Conservation (phyloP, 2,888 invertebrate species). For the Hirtodrosophila alboralis region DNA sequence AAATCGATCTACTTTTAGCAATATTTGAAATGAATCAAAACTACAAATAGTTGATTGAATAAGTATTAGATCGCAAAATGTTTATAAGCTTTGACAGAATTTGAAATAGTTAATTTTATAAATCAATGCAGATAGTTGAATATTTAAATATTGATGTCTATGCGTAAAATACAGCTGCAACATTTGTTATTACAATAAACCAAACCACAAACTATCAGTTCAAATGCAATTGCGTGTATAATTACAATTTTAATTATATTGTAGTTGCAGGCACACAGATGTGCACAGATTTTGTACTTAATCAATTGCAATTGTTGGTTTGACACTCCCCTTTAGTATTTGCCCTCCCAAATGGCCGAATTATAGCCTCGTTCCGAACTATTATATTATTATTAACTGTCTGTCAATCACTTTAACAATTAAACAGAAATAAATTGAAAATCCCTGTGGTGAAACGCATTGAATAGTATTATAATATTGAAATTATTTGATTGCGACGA, state of each 20-base stretch:
- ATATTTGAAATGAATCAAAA: too few relatives aligned
- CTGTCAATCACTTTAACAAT: not conserved
- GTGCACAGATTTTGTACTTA: constrained; percentile 7
- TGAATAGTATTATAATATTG: constrained; percentile 6
- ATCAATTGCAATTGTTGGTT: constrained; percentile 25
- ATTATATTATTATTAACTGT: not conserved
- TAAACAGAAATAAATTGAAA: constrained; percentile 9
- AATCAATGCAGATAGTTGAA: too few relatives aligned
- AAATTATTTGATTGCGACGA: constrained; percentile 1
- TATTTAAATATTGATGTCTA: too few relatives aligned
- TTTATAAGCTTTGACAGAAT: too few relatives aligned
- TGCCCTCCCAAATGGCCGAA: not conserved
- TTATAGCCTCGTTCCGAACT: not conserved
- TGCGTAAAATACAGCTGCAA: too few relatives aligned
- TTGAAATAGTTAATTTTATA: too few relatives aligned
- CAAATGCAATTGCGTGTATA: constrained; percentile 16
- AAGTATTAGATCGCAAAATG: too few relatives aligned
- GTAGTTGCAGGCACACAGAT: constrained; percentile 1
- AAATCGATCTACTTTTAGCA: too few relatives aligned
- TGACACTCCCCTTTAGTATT: not conserved
- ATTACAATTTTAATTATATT: constrained; percentile 1
- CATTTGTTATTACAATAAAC: not conserved
- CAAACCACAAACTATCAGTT: not conserved
- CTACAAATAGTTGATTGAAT: too few relatives aligned
- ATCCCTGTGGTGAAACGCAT: constrained; percentile 6